Base-by-base conservation (phyloP, 1,140 invertebrate species). In the Drosophila pachea region DNA sequence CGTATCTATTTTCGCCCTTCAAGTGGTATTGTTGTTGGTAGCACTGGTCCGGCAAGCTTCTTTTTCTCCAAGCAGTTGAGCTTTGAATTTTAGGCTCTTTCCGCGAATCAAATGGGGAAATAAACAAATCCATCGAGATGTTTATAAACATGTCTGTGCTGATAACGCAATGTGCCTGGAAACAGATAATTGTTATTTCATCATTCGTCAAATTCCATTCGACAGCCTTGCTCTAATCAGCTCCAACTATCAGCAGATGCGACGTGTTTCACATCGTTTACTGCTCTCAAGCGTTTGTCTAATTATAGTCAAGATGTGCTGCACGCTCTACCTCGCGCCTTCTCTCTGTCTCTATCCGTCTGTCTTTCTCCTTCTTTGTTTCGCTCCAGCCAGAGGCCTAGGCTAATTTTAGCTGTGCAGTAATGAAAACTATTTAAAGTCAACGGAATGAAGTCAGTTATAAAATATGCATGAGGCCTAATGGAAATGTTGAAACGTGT, bases 401-500 rank as follows among this genome's bases (percentile, higher is more conserved):
- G 22, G 22, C 47, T 61, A 61, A 50, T 32, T 61, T 40, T 61
- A 61, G 54, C 22, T 47, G 73, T 82, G 78, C 63, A 82, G 76
- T 84, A 83, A 83, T 84, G 76, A 68, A 83, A 69, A 79, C 78
- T 83, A 83, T 82, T 82, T 82, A 65, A 72, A 81, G 70, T 73
- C 72, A 36, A 73, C 48, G 71, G 31, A 78, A 69, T 52, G 71
- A 78, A 79, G 76, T 76, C 77, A 68, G 79, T 86, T 86, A 79
- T 84, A 79, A 84, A 86, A 84, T 75, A 83, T 83, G 83, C 74
- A 73, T 47, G 60, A 52, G 49, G 63, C 65, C 76, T 84, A 83
- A 84, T 83, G 79, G 79, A 84, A 79, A 83, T 79, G 79, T 75
- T 76, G 79, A 65, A 64, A 76, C 45, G 58, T 84, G 78, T 78